Percentiles rank a stretch among this genome's conserved stretches.
These are phyloP conservation scores for Procambarus virginalis DNA, from an alignment of 1,140 invertebrate species.

Conservation along the genomic window DNA sequence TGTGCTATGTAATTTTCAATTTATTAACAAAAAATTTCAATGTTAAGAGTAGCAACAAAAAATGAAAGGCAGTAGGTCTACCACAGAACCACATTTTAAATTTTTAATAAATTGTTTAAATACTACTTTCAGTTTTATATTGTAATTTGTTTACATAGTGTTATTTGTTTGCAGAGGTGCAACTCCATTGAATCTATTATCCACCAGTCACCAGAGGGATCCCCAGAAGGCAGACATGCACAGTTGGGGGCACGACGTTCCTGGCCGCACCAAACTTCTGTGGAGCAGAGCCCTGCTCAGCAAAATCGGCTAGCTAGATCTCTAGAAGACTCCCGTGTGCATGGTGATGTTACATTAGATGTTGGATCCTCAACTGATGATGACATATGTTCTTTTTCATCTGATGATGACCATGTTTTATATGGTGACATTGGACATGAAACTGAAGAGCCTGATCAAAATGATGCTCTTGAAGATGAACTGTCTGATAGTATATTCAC, in stretches of 20 bases:
- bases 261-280: conserved; percentile 22
- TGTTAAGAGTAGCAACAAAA: too few species aligned
- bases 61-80: too few species aligned
- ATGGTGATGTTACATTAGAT: conserved; percentile 37
- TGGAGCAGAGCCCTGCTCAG: conserved; percentile 27
- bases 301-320: conserved; percentile 2
- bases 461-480: conserved; percentile 30
- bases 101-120: too few species aligned
- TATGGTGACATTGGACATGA: conserved; percentile 66
- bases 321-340: conserved; percentile 17
- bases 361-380: conserved; percentile 68
- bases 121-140: too few species aligned
- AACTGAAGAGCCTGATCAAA: conserved; percentile 39
- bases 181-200: conserved; percentile 70
- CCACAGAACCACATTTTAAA: too few species aligned
- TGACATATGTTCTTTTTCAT: conserved; percentile 68
- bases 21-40: too few species aligned
- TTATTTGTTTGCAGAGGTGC: conserved; percentile 58
- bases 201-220: conserved; percentile 66
- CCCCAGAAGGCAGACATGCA: conserved; percentile 39
- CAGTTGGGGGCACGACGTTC: background rate
- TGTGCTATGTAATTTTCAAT: too few species aligned
- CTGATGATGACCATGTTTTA: conserved; percentile 67
- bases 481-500: conserved; percentile 43
- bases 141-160: too few species aligned